Percentiles rank a stretch among this genome's conserved stretches.
Conservation (phyloP, 2,113 vertebrate genomes). For the Lepisosteus oculatus region DNA sequence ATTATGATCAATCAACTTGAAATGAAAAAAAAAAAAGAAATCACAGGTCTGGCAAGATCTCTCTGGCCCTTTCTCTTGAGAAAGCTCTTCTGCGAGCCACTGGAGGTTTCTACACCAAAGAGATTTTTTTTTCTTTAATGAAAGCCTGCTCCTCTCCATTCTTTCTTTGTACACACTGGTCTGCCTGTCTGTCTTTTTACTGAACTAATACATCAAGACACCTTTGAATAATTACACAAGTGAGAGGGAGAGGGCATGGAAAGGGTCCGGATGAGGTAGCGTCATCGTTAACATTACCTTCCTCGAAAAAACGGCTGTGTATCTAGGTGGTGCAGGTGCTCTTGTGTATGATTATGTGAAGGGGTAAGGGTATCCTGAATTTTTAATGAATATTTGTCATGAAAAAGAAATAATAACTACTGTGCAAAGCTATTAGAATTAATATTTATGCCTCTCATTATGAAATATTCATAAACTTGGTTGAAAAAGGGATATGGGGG, state of each 20-base stretch:
- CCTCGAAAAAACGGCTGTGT: slow-evolving; percentile 3
- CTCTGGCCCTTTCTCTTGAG: too few relatives aligned
- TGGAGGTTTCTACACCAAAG: too few relatives aligned
- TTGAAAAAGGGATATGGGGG: slow-evolving; percentile 53
- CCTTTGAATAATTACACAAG: slow-evolving; percentile 1
- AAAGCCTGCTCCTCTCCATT: too few relatives aligned
- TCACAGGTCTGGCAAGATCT: too few relatives aligned
- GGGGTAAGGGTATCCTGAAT: slow-evolving; percentile 78
- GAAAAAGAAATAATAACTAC: slow-evolving; percentile 94
- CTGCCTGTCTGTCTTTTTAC: too few relatives aligned
- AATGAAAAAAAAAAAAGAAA: too few relatives aligned
- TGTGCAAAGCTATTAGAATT: slow-evolving; percentile 97
- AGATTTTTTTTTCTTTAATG: too few relatives aligned
- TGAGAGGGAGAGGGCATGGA: slow-evolving; percentile 36
- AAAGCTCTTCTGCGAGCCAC: too few relatives aligned
- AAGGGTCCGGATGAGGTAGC: background rate
- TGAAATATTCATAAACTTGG: slow-evolving; percentile 98
- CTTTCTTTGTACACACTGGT: too few relatives aligned
- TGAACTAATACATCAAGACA: too few relatives aligned
- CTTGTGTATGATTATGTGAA: slow-evolving; percentile 50
- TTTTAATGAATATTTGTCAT: slow-evolving; percentile 95
- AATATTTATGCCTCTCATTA: slow-evolving; percentile 96
- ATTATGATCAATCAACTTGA: too few relatives aligned
- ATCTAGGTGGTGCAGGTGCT: slow-evolving; percentile 19
- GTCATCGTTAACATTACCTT: slow-evolving; percentile 24